Evolutionary conservation across 2,113 vertebrate species (phyloP), one percentile per base, ranked within the genome.

Genomic region (Plestiodon gilberti): DNA sequence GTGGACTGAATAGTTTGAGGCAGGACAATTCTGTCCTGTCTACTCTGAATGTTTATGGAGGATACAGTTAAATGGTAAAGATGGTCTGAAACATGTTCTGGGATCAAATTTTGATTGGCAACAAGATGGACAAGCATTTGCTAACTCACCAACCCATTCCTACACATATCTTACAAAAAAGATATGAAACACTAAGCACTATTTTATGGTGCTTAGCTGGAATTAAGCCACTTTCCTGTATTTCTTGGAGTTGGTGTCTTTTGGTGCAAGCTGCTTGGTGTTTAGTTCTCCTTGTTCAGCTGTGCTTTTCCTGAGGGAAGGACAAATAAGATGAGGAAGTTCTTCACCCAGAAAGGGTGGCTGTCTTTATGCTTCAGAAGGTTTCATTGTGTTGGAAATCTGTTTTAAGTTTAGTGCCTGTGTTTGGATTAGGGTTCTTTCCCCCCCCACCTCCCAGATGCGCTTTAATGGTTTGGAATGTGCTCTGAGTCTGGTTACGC

Each of bases 401-500:
- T 88, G 30, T 52, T 94, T 85, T 75, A 82, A 90, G 87, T 73
- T 3, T 2, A 81, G 15, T 75, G 83, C 57, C 62, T 22, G 25
- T 28, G 69, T 80, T 73, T 74, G 70, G 59, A 65, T 87, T 86
- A 38, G 30, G 7, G 28, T 3, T 38, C 2, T 28, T 43, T 78
- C 1, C 8, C 10, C 7, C 20, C 69, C 38, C 38, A 9, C 23
- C 6, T 40, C 17, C 30, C 33, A 8, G 59, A 8, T 61, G n/a
- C 22, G 80, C 88, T 93, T 85, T 35, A 76, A n/a, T 82, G 73
- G 15, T 86, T 28, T 75, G 74, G 79, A 89, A 65, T 0, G 0
- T 81, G 88, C 77, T n/a, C 38, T 11, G 15, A n/a, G n/a, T 79
- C 89, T 88, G 89, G 84, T 78, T 85, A 73, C 59, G 74, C 70